These are phyloP conservation scores for Euwallacea fornicatus DNA, from an alignment of 1,140 invertebrate species.

Conservation along the genomic window DNA sequence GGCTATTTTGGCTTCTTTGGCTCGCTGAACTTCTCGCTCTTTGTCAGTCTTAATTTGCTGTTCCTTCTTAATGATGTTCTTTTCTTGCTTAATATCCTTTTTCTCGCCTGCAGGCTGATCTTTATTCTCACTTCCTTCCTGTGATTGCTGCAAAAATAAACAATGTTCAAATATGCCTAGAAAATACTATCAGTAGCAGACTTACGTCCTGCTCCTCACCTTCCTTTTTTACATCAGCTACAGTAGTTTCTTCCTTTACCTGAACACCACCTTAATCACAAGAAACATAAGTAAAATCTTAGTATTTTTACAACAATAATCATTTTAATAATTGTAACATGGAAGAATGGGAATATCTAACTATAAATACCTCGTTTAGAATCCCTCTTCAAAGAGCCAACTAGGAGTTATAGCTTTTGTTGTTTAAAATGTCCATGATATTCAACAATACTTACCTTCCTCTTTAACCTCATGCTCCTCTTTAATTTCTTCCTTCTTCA, in stretches of 20 bases:
- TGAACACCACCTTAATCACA: constrained; percentile 36
- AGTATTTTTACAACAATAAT: too few species aligned
- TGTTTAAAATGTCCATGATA: background rate
- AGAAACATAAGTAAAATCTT: too few species aligned
- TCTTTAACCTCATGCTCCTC: constrained; percentile 57
- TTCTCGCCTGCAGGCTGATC: constrained; percentile 61
- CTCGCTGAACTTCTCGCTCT: constrained; percentile 58
- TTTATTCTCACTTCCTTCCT: constrained; percentile 46
- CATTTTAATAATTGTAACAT: background rate
- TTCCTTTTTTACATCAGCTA: constrained; percentile 62
- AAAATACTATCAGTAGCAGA: constrained; percentile 9
- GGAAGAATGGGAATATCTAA: background rate
- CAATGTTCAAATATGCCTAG: background rate
- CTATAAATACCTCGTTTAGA: constrained; percentile 18
- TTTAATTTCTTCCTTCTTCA: constrained; percentile 65
- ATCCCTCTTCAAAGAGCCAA: constrained; percentile 19
- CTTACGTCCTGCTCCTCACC: constrained; percentile 55
- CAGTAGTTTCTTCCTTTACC: constrained; percentile 55
- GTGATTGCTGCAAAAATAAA: constrained; percentile 36
- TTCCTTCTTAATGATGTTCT: constrained; percentile 64
- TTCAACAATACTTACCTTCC: constrained; percentile 30
- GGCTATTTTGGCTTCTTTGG: constrained; percentile 63
- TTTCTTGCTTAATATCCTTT: constrained; percentile 64
- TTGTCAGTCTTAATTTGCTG: constrained; percentile 59
- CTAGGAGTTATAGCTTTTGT: constrained; percentile 8